phyloP scores from a whole-genome alignment of 37 sponge, comb jelly and placozoan species.

The Oopsacas minuta region DNA sequence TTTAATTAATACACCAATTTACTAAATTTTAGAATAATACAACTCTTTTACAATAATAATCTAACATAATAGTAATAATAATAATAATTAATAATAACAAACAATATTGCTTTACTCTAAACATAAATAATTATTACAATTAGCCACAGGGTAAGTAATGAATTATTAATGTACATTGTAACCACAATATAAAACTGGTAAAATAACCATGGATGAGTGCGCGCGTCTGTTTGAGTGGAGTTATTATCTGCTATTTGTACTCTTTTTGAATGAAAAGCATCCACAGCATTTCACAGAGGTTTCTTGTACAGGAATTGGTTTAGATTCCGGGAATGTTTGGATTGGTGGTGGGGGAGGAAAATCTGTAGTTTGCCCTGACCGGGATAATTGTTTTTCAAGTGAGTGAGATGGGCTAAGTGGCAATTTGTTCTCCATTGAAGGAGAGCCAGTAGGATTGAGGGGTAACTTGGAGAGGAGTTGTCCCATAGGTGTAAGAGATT shows the following conservation, averaged over 20 bases:
- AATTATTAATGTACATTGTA: not conserved
- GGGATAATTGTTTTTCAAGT: not conserved
- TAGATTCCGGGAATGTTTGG: not conserved
- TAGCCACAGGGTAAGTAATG: not conserved
- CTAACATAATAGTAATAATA: not conserved
- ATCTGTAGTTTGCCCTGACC: not conserved
- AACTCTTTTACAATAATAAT: constrained; percentile 10
- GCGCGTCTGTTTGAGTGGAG: not conserved
- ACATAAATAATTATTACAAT: not conserved
- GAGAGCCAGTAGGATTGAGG: not conserved
- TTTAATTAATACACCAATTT: not conserved
- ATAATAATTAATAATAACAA: not conserved
- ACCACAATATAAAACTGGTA: constrained; percentile 7
- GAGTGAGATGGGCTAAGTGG: not conserved
- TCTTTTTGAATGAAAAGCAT: constrained; percentile 1
- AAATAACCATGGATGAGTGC: constrained; percentile 7
- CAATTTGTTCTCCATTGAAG: not conserved
- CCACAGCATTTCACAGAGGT: not conserved
- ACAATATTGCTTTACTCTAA: not conserved
- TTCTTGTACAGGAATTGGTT: not conserved
- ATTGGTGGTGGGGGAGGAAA: not conserved
- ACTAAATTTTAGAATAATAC: not conserved
- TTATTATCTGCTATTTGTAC: not conserved
- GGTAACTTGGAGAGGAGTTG: not conserved
- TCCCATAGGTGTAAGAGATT: constrained; percentile 16